phyloP scores from a whole-genome alignment of 2,888 invertebrate species.

The Andrena trimmerana region DNA sequence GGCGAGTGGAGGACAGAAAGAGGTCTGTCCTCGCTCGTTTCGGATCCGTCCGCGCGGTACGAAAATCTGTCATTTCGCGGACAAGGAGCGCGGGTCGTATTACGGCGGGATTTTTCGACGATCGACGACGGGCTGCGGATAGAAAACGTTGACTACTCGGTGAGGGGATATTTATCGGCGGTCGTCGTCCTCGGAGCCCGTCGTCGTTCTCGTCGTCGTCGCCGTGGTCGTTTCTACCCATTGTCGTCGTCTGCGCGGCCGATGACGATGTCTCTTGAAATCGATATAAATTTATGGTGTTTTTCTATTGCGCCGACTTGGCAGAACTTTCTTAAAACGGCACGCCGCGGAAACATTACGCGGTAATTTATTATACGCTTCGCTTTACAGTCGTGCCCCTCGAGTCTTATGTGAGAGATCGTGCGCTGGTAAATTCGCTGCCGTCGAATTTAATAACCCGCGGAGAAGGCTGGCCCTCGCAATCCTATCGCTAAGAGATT shows the following conservation, averaged over 20 bases:
- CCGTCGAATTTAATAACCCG: slow-evolving; percentile 78
- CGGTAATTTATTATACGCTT: slow-evolving; percentile 80
- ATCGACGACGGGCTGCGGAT: slow-evolving; percentile 43
- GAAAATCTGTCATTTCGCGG: slow-evolving; percentile 68
- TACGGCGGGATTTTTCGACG: slow-evolving; percentile 59
- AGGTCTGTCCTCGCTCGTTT: slow-evolving; percentile 43
- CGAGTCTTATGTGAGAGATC: slow-evolving; percentile 68
- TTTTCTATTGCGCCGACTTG: slow-evolving; percentile 84
- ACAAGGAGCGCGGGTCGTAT: slow-evolving; percentile 28
- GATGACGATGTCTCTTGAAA: slow-evolving; percentile 73
- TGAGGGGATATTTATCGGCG: slow-evolving; percentile 65
- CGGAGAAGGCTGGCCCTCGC: slow-evolving; percentile 54
- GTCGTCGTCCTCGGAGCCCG: slow-evolving; percentile 37
- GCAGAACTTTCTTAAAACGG: slow-evolving; percentile 82
- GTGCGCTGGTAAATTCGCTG: slow-evolving; percentile 74
- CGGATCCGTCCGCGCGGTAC: slow-evolving; percentile 62
- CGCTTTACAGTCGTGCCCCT: slow-evolving; percentile 63
- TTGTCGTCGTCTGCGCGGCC: slow-evolving; percentile 41
- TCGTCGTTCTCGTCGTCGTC: slow-evolving; percentile 37
- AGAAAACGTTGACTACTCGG: slow-evolving; percentile 34
- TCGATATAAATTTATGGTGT: slow-evolving; percentile 85
- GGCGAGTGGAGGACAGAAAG: slow-evolving; percentile 14
- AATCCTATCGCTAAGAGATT: slow-evolving; percentile 62
- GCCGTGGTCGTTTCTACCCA: slow-evolving; percentile 12
- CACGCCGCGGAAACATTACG: slow-evolving; percentile 78